A percentile compares a stretch with the other conserved stretches of the same genome.
phyloP scores from a whole-genome alignment of 2,797 vertebrate species.

The Mastacembelus armatus region DNA sequence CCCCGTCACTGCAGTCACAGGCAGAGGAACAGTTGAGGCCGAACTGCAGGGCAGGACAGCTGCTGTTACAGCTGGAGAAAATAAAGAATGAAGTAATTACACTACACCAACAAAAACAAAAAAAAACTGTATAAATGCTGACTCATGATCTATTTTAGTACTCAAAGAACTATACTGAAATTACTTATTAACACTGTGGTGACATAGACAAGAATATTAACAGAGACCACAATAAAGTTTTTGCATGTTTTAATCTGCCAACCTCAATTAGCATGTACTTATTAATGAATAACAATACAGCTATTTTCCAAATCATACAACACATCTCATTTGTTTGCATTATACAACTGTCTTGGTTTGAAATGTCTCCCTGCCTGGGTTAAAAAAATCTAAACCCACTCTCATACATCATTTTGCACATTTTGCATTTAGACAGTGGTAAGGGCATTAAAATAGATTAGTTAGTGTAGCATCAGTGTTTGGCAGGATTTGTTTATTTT shows the following conservation, averaged over 20 bases:
- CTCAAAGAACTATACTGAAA: not conserved
- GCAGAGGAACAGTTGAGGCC: conserved; percentile 90
- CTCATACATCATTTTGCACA: no score
- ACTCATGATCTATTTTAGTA: conserved; percentile 25
- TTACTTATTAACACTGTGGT: no score
- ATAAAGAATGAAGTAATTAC: conserved; percentile 14
- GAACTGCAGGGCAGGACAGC: conserved; percentile 86
- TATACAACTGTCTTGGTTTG: not conserved
- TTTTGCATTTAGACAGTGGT: no score
- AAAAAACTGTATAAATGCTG: not conserved
- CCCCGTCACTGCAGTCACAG: conserved; percentile 86
- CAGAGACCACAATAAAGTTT: not conserved
- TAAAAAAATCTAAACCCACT: not conserved
- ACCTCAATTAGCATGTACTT: not conserved
- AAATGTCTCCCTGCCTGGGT: not conserved
- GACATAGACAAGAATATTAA: conserved; percentile 3
- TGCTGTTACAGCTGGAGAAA: conserved; percentile 90
- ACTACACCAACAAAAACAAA: not conserved
- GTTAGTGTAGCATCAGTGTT: no score
- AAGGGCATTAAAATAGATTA: no score
- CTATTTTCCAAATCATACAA: no score
- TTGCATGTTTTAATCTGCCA: not conserved
- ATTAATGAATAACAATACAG: not conserved
- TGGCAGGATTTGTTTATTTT: no score
- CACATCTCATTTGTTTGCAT: not conserved